Conservation (phyloP, 2,113 vertebrate species). For the Bombycilla garrulus region DNA sequence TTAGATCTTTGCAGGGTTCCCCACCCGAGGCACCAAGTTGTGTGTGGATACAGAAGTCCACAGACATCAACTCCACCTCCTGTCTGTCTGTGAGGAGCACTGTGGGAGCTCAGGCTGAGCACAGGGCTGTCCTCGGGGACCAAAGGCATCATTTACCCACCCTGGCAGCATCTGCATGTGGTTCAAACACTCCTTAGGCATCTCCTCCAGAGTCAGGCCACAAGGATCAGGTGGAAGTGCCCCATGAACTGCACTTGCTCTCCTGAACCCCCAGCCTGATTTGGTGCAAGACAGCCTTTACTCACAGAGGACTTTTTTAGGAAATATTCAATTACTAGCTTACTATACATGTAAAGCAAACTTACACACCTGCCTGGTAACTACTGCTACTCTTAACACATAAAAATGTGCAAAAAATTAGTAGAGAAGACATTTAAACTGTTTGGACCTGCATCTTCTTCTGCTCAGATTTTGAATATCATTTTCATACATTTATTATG, state of each 20-base stretch:
- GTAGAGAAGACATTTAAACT: background rate
- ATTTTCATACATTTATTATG: conserved; percentile 50
- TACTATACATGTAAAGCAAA: background rate
- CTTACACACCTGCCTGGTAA: background rate
- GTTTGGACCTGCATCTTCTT: background rate
- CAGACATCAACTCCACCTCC: background rate
- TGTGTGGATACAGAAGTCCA: accelerated
- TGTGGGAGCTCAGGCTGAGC: background rate
- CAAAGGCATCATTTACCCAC: background rate
- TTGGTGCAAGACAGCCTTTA: background rate
- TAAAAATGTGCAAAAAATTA: background rate
- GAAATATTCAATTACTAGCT: background rate
- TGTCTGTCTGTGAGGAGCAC: background rate
- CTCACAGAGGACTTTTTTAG: background rate
- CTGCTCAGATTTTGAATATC: conserved; percentile 24
- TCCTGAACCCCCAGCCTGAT: background rate
- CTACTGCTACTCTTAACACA: background rate
- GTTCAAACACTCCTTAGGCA: background rate
- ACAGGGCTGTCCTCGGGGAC: background rate
- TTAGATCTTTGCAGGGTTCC: background rate
- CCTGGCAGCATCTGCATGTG: background rate
- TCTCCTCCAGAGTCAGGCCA: background rate
- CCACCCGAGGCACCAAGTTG: background rate
- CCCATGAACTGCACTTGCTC: background rate
- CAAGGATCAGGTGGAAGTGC: background rate